Percentiles rank a stretch among this genome's conserved stretches.
These are phyloP conservation scores for Malurus melanocephalus DNA, from an alignment of 2,113 vertebrate genomes.

Conservation along the genomic window DNA sequence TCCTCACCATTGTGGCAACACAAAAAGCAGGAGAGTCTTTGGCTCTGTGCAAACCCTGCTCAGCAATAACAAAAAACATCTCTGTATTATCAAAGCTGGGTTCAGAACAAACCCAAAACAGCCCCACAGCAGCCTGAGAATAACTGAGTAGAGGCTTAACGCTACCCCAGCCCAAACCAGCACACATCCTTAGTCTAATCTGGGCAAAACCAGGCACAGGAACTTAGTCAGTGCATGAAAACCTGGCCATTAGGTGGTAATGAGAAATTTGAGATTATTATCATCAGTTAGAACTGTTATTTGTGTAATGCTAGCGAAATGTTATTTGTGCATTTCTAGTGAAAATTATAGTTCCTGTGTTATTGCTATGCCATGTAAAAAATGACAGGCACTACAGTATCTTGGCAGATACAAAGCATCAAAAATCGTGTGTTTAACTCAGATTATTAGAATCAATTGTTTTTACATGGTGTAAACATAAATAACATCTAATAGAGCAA, in stretches of 20 bases:
- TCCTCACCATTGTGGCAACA: fast-evolving
- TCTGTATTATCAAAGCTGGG: background rate
- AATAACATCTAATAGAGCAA: background rate
- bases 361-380: background rate
- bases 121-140: too few species aligned
- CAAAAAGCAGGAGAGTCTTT: background rate
- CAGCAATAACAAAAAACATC: background rate
- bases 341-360: background rate
- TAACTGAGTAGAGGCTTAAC: background rate
- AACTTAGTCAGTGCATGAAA: background rate
- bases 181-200: background rate
- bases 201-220: background rate
- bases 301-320: too few species aligned
- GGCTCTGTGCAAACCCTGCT: background rate
- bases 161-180: background rate
- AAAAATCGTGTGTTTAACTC: background rate
- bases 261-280: background rate
- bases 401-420: background rate
- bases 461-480: background rate
- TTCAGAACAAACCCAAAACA: background rate
- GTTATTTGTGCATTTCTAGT: background rate
- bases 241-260: background rate
- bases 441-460: background rate
- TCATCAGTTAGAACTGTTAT: background rate
- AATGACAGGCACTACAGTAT: background rate